These are phyloP conservation scores for Camarhynchus parvulus DNA, from an alignment of 2,113 vertebrate genomes.

Conservation along the genomic window DNA sequence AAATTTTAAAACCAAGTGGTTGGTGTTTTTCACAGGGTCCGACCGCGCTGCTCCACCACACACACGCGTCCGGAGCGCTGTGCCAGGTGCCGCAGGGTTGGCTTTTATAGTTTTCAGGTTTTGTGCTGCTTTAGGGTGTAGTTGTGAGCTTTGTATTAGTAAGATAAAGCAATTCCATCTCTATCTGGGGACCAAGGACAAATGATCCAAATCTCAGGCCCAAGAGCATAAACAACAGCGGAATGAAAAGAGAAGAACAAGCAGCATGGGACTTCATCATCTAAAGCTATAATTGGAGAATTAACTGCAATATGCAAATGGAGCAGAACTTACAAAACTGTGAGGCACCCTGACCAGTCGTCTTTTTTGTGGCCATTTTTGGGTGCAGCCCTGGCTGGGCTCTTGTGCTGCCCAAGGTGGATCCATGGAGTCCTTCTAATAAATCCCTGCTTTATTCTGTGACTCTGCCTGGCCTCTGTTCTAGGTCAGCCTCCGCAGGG, in stretches of 20 bases:
- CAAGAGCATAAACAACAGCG: background rate
- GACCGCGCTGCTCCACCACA: background rate
- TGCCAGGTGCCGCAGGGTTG: background rate
- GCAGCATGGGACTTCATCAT: background rate
- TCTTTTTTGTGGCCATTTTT: background rate
- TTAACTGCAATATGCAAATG: background rate
- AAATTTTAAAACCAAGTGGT: too few species aligned
- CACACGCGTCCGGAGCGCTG: fast-evolving
- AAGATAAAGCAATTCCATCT: background rate
- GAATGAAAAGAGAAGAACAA: background rate
- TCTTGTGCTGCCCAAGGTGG: background rate
- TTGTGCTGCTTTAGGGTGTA: background rate
- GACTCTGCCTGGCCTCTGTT: background rate
- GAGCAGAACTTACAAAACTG: background rate
- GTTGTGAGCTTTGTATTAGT: background rate
- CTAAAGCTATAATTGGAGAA: background rate
- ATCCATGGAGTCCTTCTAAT: background rate
- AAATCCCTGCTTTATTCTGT: background rate
- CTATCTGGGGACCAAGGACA: background rate
- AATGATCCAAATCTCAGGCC: background rate
- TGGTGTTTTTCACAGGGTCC: too few species aligned
- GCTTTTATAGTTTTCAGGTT: too few species aligned
- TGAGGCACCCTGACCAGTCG: fast-evolving
- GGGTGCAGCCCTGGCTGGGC: background rate
- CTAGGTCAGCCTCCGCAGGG: background rate